Evolutionary conservation across 2,113 vertebrate genomes (phyloP), one percentile per base, ranked within the genome.

Genomic region (Dipodomys ordii): DNA sequence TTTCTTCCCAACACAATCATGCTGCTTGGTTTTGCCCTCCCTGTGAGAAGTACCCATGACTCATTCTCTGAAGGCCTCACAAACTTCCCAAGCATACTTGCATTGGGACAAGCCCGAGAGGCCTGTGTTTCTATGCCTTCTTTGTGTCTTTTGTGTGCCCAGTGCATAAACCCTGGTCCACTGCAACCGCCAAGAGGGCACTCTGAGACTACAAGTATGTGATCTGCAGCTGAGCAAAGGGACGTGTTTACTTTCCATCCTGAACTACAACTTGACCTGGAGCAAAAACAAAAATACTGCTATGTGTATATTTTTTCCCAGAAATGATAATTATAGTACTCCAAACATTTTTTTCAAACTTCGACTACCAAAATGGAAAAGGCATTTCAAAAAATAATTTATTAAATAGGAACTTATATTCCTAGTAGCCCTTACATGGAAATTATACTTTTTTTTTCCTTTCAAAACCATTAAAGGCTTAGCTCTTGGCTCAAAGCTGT

Each of bases 261-360:
- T 88, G 96, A 97, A 95, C 93, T 97, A 97, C 89, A 96, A 90
- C 95, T 96, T 97, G 96, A 97, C 96, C 96, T 93, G 89, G 1
- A 91, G 95, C 92, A 79, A 97, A 97, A 97, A 96, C 95, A 97
- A 96, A 97, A 97, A 96, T 86, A 96, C 78, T 91, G 93, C 79
- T 22, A 87, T 92, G 94, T 95, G 94, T 96, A 93, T 97, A 18
- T 57, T 97, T 97, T 95, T 96, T 69, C 96, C 96, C 96, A 97
- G 96, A 95, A 96, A 97, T 93, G 96, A 95, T 97, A 97, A 97
- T 97, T 96, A 97, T 97, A 97, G 96, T 93, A 95, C 94, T 97
- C 91, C 78, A 96, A 97, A 97, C 79, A 97, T 95, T 94, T 96
- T 96, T 95, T 65, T 74, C 73, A 88, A 88, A 95, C 93, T 94